phyloP scores from a whole-genome alignment of 2,797 vertebrate species.

The Avahi laniger region DNA sequence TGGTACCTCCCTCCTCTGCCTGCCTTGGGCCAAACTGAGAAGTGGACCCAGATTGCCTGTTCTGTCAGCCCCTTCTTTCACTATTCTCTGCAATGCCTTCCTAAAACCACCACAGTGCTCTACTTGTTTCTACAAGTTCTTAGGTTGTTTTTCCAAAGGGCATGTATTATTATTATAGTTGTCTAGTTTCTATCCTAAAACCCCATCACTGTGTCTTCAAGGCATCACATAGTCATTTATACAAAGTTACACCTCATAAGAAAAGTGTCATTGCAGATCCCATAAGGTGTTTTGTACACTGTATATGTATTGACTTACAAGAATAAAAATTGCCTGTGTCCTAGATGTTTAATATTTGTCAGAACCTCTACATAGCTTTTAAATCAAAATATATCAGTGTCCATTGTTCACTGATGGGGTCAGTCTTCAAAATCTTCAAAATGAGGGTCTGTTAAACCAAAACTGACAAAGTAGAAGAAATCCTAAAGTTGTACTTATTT shows the following conservation, averaged over 20 bases:
- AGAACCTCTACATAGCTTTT: background rate
- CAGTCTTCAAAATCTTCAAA: background rate
- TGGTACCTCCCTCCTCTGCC: background rate
- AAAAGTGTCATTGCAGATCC: accelerated
- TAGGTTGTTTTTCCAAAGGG: background rate
- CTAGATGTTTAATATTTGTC: background rate
- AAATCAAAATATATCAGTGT: background rate
- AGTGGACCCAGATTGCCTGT: no score
- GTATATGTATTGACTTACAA: background rate
- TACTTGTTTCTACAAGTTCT: background rate
- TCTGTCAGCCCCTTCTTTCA: accelerated
- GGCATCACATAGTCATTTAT: background rate
- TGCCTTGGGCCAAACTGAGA: background rate
- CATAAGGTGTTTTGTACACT: background rate
- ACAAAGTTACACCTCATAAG: background rate
- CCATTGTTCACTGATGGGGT: background rate
- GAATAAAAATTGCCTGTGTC: background rate
- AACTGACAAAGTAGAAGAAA: background rate
- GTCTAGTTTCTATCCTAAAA: background rate
- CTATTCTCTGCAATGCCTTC: accelerated
- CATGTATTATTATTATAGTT: background rate
- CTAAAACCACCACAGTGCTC: background rate
- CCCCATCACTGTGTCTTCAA: background rate
- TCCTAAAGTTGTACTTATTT: background rate
- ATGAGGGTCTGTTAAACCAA: background rate